Conservation (phyloP, 2,797 vertebrate genomes). For the Sebastolobus altivelis region DNA sequence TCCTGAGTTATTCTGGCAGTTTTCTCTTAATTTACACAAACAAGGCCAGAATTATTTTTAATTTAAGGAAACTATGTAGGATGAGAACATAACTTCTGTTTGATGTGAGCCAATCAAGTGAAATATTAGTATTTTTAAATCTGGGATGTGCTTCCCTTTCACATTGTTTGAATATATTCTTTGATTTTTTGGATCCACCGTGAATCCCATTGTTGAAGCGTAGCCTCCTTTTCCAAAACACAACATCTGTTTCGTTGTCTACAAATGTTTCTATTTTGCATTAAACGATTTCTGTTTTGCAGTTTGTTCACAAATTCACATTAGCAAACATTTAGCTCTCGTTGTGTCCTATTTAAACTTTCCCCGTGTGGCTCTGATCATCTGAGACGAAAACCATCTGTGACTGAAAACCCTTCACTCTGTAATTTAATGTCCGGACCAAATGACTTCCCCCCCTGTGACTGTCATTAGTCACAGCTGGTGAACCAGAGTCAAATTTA, state of each 20-base stretch:
- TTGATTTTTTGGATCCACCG: no score
- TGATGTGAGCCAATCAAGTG: not conserved
- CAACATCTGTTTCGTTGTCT: not conserved
- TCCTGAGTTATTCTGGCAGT: not conserved
- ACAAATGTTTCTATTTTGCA: not conserved
- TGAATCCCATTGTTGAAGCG: no score
- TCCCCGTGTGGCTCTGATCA: slow-evolving; percentile 28
- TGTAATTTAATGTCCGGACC: slow-evolving; percentile 5
- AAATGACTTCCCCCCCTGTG: slow-evolving; percentile 10
- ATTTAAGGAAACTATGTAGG: no score
- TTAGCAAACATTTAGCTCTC: not conserved
- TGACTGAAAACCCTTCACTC: slow-evolving; percentile 34
- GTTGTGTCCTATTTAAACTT: slow-evolving; percentile 11
- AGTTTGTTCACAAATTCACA: not conserved
- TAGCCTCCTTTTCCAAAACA: not conserved
- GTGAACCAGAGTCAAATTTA: slow-evolving; percentile 21
- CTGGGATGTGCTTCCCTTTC: no score
- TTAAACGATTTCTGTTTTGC: not conserved
- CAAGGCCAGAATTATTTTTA: not conserved
- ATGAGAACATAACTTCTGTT: no score
- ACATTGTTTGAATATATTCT: no score
- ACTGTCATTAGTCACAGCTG: slow-evolving; percentile 13
- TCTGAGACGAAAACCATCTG: slow-evolving; percentile 50
- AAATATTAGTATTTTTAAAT: no score
- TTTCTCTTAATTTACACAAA: no score